A percentile compares a stretch with the other conserved stretches of the same genome.
phyloP scores from a whole-genome alignment of 2,888 invertebrate genomes.

The Chironomus riparius region DNA sequence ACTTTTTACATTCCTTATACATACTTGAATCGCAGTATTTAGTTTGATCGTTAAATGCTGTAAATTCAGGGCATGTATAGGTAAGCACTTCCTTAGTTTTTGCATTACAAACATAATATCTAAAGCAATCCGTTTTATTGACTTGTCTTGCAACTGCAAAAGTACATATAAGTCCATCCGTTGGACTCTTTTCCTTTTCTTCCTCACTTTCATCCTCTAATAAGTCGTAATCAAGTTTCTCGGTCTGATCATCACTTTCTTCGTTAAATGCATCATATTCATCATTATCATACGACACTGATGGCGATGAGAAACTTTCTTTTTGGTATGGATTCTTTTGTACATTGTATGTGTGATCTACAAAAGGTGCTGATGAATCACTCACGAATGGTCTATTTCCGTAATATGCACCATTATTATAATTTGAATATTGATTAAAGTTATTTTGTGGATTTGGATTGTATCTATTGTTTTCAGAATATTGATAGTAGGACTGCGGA shows the following conservation, averaged over 20 bases:
- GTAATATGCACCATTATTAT: background rate
- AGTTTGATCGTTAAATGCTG: constrained; percentile 43
- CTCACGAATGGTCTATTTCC: constrained; percentile 16
- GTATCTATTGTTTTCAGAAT: background rate
- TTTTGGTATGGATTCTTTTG: background rate
- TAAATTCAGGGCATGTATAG: constrained; percentile 44
- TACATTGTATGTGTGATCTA: background rate
- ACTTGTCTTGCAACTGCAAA: constrained; percentile 41
- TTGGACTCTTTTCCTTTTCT: background rate
- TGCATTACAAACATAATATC: constrained; percentile 45
- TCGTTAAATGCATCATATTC: background rate
- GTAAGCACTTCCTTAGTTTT: constrained; percentile 40
- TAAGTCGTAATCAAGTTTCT: background rate
- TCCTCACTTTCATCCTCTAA: background rate
- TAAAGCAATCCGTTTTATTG: constrained; percentile 45
- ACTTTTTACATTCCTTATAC: constrained; percentile 37
- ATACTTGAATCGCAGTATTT: constrained; percentile 43
- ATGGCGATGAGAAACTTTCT: constrained; percentile 6
- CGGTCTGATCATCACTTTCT: background rate
- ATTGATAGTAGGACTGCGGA: background rate
- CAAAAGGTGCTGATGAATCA: constrained; percentile 19
- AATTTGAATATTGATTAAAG: background rate
- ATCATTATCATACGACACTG: background rate
- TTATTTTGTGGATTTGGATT: background rate
- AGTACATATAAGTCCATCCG: constrained; percentile 42